Evolutionary conservation across 2,797 vertebrate genomes (phyloP), one percentile per base, ranked within the genome.

Genomic region (Knipowitschia caucasica): DNA sequence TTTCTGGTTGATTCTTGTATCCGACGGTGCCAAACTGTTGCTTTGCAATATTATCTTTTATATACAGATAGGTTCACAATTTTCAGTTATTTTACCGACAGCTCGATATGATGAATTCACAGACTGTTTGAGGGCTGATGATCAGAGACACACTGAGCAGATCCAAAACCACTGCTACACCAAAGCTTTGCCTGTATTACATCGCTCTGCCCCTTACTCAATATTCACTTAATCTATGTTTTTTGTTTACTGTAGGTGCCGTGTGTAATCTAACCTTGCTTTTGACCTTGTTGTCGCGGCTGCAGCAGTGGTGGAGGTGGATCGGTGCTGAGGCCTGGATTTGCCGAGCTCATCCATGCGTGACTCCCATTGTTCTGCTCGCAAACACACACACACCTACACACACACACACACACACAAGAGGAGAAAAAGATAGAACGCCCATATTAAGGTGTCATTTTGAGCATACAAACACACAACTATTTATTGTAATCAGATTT

Each of bases 191-290:
- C n/a, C n/a, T n/a, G n/a, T n/a, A n/a, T n/a, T n/a, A n/a, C n/a
- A n/a, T n/a, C n/a, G n/a, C n/a, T n/a, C n/a, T n/a, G n/a, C n/a
- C n/a, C n/a, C n/a, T n/a, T n/a, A n/a, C n/a, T n/a, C n/a, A n/a
- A 34, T n/a, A 4, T n/a, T 15, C 33, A 34, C 2, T 18, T 18
- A 20, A 18, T n/a, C n/a, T n/a, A 4, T 7, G 14, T 15, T 38
- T 8, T n/a, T n/a, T n/a, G n/a, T n/a, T n/a, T n/a, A n/a, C 34
- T 20, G 4, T 20, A 40, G 20, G 39, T 39, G 36, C 3, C 20
- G 33, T 17, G 6, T 12, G 11, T 46, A 30, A 53, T 50, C 10
- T 68, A 56, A 59, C 56, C 27, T 46, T 62, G 65, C 27, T 65
- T 44, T 62, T 58, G 56, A 58, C 53, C 56, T 50, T 43, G 40